Conservation (phyloP, 2,888 invertebrate species). For the Galerucella pusilla region DNA sequence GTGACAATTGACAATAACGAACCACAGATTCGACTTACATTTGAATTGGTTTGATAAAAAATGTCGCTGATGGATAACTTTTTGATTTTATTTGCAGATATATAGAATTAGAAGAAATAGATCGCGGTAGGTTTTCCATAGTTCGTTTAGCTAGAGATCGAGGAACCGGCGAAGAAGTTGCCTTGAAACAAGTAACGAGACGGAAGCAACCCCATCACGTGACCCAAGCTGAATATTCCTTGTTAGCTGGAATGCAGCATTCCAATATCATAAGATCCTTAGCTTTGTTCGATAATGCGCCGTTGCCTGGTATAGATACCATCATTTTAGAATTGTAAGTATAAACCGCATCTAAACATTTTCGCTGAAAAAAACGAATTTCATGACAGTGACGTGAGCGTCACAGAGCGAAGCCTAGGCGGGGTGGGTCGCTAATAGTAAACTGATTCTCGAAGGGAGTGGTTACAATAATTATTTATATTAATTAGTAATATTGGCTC, state of each 20-base stretch:
- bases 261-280: slow-evolving; percentile 77
- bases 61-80: neutral
- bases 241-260: slow-evolving; percentile 77
- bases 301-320: slow-evolving; percentile 76
- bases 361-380: no score
- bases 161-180: slow-evolving; percentile 80
- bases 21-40: no score
- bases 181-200: slow-evolving; percentile 77
- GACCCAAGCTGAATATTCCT: slow-evolving; percentile 77
- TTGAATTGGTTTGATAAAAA: no score
- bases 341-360: neutral
- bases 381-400: no score
- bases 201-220: slow-evolving; percentile 73
- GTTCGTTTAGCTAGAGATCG: slow-evolving; percentile 80
- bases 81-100: slow-evolving; percentile 59
- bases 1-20: no score
- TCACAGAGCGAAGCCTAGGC: no score
- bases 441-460: no score
- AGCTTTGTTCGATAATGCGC: slow-evolving; percentile 81
- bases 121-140: slow-evolving; percentile 78
- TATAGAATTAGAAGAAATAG: slow-evolving; percentile 74
- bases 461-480: neutral
- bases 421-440: no score
- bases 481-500: neutral
- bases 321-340: slow-evolving; percentile 81